Base-by-base conservation (phyloP, 2,113 vertebrate species). In the Sylvia atricapilla region DNA sequence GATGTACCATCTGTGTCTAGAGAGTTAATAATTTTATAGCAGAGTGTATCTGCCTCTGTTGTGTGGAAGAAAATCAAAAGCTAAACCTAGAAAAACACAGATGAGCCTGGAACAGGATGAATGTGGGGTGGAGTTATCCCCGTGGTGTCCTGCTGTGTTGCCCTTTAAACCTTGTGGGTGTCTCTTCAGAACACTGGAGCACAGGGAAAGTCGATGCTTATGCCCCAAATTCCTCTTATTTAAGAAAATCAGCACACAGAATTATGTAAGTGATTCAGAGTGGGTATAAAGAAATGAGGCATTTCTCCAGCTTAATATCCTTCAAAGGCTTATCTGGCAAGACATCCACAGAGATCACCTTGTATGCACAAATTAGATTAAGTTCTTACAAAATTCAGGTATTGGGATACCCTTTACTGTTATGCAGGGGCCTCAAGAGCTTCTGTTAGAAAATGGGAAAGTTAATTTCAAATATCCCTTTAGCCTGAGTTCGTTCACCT, bases 401-500 rank as follows among this genome's bases (percentile, higher is more conserved):
- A 22, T 12, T 89, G 30, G 8, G 20, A 9, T 13, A 49, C 4
- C 10, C 8, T 24, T 47, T 79, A 24, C 10, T 13, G 69, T 72
- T n/a, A 39, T 17, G 10, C 17, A 55, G 23, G 3, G 5, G 2
- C 21, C 8, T 47, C 27, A 50, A 47, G 41, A 82, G 7, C 33
- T 79, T 81, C 23, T 56, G 7, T 22, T 24, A 23, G 49, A 56
- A 87, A 87, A 78, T 13, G 6, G 9, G 11, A 20, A 4, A 73
- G 5, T 68, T 93, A 21, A 44, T 30, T 64, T 79, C 49, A 88
- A 67, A 68, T 64, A 16, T 15, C 7, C 1, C 12, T 56, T 59
- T 79, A 56, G 11, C 24, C 33, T 30, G 16, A 55, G 4, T 10
- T 39, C 0, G 0, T 80, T 83, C 4, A n/a, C 2, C 7, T 58